A percentile compares a stretch with the other conserved stretches of the same genome.
Conservation (phyloP, 2,797 vertebrate genomes). For the Enteromius fasciolatus region DNA sequence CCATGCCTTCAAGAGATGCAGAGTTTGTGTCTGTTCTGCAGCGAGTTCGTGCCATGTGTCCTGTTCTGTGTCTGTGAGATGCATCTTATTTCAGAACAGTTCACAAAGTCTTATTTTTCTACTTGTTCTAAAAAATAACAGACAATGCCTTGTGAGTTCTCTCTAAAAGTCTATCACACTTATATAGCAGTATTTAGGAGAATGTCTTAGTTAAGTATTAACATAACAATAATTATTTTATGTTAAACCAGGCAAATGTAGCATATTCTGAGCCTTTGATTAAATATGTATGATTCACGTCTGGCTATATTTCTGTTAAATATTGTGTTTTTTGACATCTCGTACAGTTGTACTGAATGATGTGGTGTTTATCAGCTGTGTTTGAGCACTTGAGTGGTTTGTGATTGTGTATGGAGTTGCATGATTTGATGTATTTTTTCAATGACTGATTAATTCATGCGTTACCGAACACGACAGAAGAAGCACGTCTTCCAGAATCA, state of each 20-base stretch:
- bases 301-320: neutral
- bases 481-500: conserved; percentile 13
- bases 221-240: neutral
- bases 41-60: conserved; percentile 1
- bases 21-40: neutral
- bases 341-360: neutral
- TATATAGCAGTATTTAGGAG: neutral
- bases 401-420: neutral
- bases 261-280: conserved; percentile 6
- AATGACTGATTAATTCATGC: neutral
- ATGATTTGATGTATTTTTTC: neutral
- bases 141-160: neutral
- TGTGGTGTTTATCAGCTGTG: neutral
- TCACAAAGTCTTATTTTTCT: conserved; percentile 19
- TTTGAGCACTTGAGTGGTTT: neutral
- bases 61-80: conserved; percentile 22
- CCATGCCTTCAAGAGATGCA: conserved; percentile 9
- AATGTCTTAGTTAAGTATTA: neutral
- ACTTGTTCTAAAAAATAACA: neutral
- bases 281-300: conserved; percentile 1
- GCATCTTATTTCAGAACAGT: neutral
- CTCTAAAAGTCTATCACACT: neutral
- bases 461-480: neutral
- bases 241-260: neutral
- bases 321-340: neutral